Evolutionary conservation across 1,140 invertebrate species (phyloP).

Genomic region (Drosophila hydei): DNA sequence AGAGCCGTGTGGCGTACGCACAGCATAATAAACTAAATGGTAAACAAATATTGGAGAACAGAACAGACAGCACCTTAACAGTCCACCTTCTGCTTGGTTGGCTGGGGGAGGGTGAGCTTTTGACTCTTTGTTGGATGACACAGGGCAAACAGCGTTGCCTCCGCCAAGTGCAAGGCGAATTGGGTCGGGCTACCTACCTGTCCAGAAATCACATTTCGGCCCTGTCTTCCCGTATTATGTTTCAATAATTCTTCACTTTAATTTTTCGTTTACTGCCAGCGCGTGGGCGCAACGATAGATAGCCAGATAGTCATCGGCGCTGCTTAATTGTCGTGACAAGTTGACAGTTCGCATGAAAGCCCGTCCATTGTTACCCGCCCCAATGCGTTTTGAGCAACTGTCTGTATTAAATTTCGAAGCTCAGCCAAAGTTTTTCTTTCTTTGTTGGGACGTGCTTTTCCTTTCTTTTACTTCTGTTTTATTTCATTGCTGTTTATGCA

Average conservation of each 20-base stretch:
- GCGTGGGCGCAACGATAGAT: slow-evolving; percentile 54
- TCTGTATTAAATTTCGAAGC: slow-evolving; percentile 63
- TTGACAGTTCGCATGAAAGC: slow-evolving; percentile 81
- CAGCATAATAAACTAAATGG: slow-evolving; percentile 80
- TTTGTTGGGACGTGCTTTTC: slow-evolving; percentile 32
- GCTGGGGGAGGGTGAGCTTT: not conserved
- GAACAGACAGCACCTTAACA: slow-evolving; percentile 14
- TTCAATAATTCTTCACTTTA: slow-evolving; percentile 68
- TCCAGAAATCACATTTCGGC: slow-evolving; percentile 3
- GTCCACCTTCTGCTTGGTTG: slow-evolving; percentile 5
- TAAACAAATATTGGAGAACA: slow-evolving; percentile 72
- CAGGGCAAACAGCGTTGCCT: slow-evolving; percentile 17
- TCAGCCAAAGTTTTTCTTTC: slow-evolving; percentile 33
- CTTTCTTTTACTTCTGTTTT: slow-evolving; percentile 7
- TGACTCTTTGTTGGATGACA: slow-evolving; percentile 40
- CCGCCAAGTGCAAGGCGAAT: slow-evolving; percentile 65
- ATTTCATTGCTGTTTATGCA: slow-evolving; percentile 43
- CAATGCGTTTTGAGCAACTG: slow-evolving; percentile 24
- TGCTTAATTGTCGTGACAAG: slow-evolving; percentile 78
- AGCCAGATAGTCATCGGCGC: slow-evolving; percentile 67
- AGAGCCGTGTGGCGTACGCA: slow-evolving; percentile 49
- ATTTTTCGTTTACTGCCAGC: slow-evolving; percentile 66
- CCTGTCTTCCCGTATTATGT: slow-evolving; percentile 46
- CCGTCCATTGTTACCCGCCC: slow-evolving; percentile 73
- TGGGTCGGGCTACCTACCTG: slow-evolving; percentile 63